These are phyloP conservation scores for Trogon surrucura DNA, from an alignment of 2,113 vertebrate genomes.

Conservation along the genomic window DNA sequence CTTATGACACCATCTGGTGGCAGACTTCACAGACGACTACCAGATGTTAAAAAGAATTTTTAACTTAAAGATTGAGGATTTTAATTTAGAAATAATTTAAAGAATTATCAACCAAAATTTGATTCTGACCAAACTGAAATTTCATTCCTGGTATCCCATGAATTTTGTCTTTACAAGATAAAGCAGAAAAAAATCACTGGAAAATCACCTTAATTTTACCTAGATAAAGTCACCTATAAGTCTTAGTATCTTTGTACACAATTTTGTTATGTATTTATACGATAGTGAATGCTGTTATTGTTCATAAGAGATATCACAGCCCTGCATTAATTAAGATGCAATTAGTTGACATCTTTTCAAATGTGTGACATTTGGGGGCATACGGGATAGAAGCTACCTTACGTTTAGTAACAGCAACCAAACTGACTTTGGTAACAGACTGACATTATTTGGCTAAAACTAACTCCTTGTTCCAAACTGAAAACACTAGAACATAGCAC, in stretches of 20 bases:
- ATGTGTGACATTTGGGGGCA: neutral
- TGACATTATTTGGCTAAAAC: neutral
- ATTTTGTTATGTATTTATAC: neutral
- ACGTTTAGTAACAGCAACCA: neutral
- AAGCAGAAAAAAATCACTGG: neutral
- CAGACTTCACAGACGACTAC: neutral
- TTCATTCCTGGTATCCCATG: neutral
- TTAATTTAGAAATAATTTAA: too few species aligned
- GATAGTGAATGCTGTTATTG: neutral
- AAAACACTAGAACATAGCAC: rapidly evolving
- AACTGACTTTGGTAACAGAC: neutral
- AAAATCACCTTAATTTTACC: neutral
- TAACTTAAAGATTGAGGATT: too few species aligned
- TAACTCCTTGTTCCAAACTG: neutral
- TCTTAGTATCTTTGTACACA: neutral
- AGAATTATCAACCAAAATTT: neutral
- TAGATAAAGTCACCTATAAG: neutral
- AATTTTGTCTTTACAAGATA: neutral
- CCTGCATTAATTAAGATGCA: neutral
- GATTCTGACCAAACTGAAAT: neutral
- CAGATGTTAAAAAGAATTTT: neutral
- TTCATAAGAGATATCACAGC: neutral
- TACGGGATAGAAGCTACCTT: neutral
- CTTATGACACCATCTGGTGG: conserved; percentile 52
- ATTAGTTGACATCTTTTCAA: neutral